Evolutionary conservation across 2,113 vertebrate genomes (phyloP).

Genomic region (Anolis carolinensis): DNA sequence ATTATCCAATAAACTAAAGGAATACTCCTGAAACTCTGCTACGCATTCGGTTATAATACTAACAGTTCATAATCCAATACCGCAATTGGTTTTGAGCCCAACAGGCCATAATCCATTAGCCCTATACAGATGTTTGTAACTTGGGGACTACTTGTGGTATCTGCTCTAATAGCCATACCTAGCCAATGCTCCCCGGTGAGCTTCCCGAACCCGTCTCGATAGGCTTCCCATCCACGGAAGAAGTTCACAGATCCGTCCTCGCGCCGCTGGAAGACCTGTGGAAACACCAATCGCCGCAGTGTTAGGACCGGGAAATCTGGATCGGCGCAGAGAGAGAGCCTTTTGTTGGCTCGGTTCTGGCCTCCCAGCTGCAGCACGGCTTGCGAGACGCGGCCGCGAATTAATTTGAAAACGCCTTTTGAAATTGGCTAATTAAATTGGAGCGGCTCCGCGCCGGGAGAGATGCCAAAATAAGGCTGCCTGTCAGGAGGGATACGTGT

Average conservation of each 20-base stretch:
- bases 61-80: too few relatives aligned
- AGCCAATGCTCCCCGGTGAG: slow-evolving; percentile 97
- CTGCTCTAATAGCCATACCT: slow-evolving; percentile 76
- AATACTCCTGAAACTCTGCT: too few relatives aligned
- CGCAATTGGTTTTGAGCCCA: too few relatives aligned
- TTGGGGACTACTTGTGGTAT: too few relatives aligned
- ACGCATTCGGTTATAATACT: too few relatives aligned
- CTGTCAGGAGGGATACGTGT: not conserved
- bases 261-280: slow-evolving; percentile 92
- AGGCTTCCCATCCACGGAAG: slow-evolving; percentile 94
- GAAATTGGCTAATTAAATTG: not conserved
- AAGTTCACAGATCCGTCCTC: slow-evolving; percentile 95
- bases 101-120: too few relatives aligned
- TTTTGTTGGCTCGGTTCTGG: not conserved
- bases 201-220: slow-evolving; percentile 93
- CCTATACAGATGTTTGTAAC: too few relatives aligned
- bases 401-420: slow-evolving; percentile 9
- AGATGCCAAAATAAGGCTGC: not conserved
- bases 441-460: not conserved
- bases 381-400: not conserved
- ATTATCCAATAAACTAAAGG: too few relatives aligned
- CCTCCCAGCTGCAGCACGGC: too few relatives aligned
- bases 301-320: not conserved
- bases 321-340: not conserved
- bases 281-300: fast-evolving